Evolutionary conservation across 2,888 invertebrate species (phyloP).

Genomic region (Erynnis tages): DNA sequence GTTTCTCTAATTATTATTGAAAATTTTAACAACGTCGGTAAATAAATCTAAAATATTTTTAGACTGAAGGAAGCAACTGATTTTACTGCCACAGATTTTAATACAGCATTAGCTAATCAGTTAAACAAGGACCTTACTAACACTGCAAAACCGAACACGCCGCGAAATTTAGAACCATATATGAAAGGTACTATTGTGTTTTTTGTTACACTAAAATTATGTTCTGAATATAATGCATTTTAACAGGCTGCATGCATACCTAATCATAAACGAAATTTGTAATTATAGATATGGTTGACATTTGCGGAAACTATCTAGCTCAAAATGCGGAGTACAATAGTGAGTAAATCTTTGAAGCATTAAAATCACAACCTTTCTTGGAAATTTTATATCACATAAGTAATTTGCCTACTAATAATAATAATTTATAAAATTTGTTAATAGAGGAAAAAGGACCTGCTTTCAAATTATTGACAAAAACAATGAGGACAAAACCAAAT

Average conservation of each 20-base stretch:
- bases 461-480: conserved; percentile 48
- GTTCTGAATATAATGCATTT: too few relatives aligned
- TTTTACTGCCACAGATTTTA: conserved; percentile 51
- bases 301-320: conserved; percentile 60
- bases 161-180: conserved; percentile 40
- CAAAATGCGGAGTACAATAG: conserved; percentile 63
- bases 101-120: conserved; percentile 42
- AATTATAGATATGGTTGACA: conserved; percentile 59
- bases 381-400: too few relatives aligned
- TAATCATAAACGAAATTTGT: too few relatives aligned
- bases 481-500: conserved; percentile 47
- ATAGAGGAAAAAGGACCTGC: conserved; percentile 67
- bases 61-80: conserved; percentile 53
- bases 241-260: too few relatives aligned
- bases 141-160: conserved; percentile 46
- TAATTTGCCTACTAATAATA: too few relatives aligned
- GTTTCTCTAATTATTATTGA: too few relatives aligned
- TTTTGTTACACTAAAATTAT: neutral
- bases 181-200: conserved; percentile 52
- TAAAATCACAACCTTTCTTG: too few relatives aligned
- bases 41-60: conserved; percentile 23
- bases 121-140: conserved; percentile 45
- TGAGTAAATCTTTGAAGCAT: conserved; percentile 41
- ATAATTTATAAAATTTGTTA: conserved; percentile 31
- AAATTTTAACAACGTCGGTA: too few relatives aligned